Conservation (phyloP, 2,888 invertebrate species). For the Cataglyphis cursor region DNA sequence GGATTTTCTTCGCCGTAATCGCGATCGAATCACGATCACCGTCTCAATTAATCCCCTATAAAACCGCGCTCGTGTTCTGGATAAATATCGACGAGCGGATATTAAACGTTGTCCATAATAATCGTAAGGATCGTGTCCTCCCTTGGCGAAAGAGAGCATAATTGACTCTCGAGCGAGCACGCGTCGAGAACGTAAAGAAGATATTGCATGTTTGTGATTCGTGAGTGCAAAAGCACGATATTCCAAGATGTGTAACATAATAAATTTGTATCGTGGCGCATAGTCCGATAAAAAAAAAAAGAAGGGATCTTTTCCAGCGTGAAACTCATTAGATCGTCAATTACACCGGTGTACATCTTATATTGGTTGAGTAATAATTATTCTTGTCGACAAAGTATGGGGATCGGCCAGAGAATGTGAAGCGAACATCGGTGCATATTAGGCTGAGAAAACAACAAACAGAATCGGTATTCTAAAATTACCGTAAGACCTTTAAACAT, state of each 20-base stretch:
- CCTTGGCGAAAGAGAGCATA: constrained; percentile 38
- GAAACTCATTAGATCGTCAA: constrained; percentile 52
- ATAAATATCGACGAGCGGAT: constrained; percentile 46
- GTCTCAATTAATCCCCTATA: constrained; percentile 34
- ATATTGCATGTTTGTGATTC: constrained; percentile 60
- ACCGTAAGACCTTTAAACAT: constrained; percentile 48
- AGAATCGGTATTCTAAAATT: constrained; percentile 53
- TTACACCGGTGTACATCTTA: constrained; percentile 38
- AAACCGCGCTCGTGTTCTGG: constrained; percentile 17
- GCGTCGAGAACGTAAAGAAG: constrained; percentile 37
- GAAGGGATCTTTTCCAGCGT: constrained; percentile 28
- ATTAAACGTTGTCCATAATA: constrained; percentile 50
- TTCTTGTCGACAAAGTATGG: constrained; percentile 1
- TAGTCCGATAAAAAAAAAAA: constrained; percentile 40
- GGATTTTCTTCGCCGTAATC: constrained; percentile 17
- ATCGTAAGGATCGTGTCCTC: constrained; percentile 42
- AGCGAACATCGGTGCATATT: constrained; percentile 14
- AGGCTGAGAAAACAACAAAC: constrained; percentile 23
- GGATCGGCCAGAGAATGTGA: neutral
- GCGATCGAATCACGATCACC: constrained; percentile 14
- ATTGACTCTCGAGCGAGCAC: constrained; percentile 48
- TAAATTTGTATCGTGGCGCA: constrained; percentile 53
- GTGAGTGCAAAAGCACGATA: constrained; percentile 49
- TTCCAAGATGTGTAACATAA: constrained; percentile 55
- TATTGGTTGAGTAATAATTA: constrained; percentile 17